Conservation (phyloP, 2,797 vertebrate genomes). For the Mareca penelope region DNA sequence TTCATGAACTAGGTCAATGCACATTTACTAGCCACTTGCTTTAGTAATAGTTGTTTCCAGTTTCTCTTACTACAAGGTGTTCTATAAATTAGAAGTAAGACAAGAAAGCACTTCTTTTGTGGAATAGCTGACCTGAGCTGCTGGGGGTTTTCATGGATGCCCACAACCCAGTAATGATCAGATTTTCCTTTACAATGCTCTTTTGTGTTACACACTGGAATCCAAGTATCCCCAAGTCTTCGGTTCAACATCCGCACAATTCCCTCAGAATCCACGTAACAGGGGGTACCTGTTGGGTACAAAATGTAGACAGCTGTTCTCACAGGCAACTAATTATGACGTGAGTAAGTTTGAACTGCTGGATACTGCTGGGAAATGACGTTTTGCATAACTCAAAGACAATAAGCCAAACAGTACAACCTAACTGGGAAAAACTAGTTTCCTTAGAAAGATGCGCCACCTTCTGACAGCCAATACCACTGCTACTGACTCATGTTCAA, state of each 20-base stretch:
- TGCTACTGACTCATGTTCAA: not conserved
- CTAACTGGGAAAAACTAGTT: not conserved
- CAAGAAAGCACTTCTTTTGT: not conserved
- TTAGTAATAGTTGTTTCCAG: not conserved
- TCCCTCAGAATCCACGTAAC: conserved; percentile 90
- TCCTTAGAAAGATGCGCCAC: conserved; percentile 62
- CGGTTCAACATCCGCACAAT: conserved; percentile 90
- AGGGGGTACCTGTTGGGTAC: conserved; percentile 84
- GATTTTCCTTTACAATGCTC: conserved; percentile 94
- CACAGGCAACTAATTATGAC: not conserved
- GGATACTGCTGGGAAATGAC: not conserved
- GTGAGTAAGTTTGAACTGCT: not conserved
- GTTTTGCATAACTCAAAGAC: rapidly evolving
- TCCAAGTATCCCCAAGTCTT: conserved; percentile 89
- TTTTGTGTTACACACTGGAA: conserved; percentile 88
- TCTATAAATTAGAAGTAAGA: not conserved
- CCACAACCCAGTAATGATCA: conserved; percentile 95
- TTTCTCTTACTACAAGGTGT: not conserved
- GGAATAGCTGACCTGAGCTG: conserved; percentile 87
- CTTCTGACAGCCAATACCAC: conserved; percentile 58
- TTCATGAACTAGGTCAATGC: not conserved
- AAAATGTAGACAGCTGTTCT: not conserved
- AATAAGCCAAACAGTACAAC: not conserved
- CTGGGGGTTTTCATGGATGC: conserved; percentile 92
- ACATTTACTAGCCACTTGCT: not conserved